phyloP scores from a whole-genome alignment of 2,797 vertebrate species.

The Esox lucius region DNA sequence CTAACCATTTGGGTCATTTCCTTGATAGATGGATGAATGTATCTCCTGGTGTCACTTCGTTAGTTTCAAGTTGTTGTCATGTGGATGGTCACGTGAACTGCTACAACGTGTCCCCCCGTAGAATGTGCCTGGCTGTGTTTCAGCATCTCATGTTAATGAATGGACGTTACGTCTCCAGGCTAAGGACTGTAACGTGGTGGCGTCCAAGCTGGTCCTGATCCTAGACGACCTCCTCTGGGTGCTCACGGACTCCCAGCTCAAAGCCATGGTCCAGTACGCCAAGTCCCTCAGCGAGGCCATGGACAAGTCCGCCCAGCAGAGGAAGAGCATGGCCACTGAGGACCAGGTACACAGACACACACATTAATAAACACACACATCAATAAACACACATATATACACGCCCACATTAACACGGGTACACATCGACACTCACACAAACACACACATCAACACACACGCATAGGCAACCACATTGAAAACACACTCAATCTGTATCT shows the following conservation, averaged over 20 bases:
- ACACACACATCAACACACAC: background rate
- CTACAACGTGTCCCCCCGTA: background rate
- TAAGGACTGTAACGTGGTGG: slow-evolving; percentile 97
- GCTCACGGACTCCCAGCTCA: slow-evolving; percentile 97
- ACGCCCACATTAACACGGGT: slow-evolving; percentile 37
- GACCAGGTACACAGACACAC: slow-evolving; percentile 58
- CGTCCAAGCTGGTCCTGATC: slow-evolving; percentile 93
- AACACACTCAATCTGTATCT: background rate
- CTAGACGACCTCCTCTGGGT: slow-evolving; percentile 98
- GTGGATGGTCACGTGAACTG: background rate
- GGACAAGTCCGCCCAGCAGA: slow-evolving; percentile 95
- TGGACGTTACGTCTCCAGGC: slow-evolving; percentile 67
- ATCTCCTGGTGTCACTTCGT: too few relatives aligned
- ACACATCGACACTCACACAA: slow-evolving; percentile 1
- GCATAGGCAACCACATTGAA: background rate
- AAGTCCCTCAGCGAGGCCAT: slow-evolving; percentile 98
- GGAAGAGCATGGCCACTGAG: slow-evolving; percentile 94
- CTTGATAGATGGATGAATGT: too few relatives aligned
- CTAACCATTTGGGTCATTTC: too few relatives aligned
- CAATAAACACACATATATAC: slow-evolving; percentile 2
- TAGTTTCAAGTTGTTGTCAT: background rate
- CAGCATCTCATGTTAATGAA: background rate
- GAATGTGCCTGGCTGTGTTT: slow-evolving; percentile 6
- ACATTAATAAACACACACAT: background rate
- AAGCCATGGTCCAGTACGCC: slow-evolving; percentile 98